Percentiles rank a stretch among this genome's conserved stretches.
These are phyloP conservation scores for Macquaria ambigua DNA, from an alignment of 2,113 vertebrate species.

Conservation along the genomic window DNA sequence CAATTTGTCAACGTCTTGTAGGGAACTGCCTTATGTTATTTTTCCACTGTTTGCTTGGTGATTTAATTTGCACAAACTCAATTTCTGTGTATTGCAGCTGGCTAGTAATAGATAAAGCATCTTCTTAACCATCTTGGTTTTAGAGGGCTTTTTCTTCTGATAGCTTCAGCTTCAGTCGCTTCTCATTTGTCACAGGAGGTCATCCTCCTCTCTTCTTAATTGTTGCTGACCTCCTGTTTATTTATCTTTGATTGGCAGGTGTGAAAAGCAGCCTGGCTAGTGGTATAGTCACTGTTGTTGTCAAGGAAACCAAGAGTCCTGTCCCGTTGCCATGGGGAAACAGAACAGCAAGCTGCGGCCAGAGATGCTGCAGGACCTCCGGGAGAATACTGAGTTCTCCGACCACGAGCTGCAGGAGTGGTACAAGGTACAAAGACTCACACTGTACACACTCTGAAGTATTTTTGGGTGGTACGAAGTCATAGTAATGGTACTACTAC, in stretches of 20 bases:
- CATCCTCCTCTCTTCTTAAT: constrained; percentile 8
- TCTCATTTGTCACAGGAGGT: constrained; percentile 16
- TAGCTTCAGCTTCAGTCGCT: too few relatives aligned
- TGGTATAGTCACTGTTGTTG: constrained; percentile 56
- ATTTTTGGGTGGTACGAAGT: neutral
- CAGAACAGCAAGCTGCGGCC: constrained; percentile 99
- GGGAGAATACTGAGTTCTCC: constrained; percentile 98
- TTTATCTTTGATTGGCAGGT: constrained; percentile 75
- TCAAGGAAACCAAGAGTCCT: constrained; percentile 63
- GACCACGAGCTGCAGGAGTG: constrained; percentile 99
- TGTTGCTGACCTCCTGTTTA: constrained; percentile 47
- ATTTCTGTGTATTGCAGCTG: neutral
- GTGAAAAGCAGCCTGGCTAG: constrained; percentile 73
- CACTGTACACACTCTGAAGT: neutral
- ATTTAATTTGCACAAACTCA: neutral
- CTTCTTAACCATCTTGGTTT: neutral
- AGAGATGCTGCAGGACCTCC: constrained; percentile 97
- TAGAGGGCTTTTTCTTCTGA: neutral
- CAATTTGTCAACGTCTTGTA: neutral
- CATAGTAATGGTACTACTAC: neutral
- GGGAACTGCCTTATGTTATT: neutral
- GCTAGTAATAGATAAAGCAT: neutral
- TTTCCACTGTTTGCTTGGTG: neutral
- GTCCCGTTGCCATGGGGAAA: constrained; percentile 91
- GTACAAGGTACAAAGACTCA: constrained; percentile 88